A percentile compares a stretch with the other conserved stretches of the same genome.
Conservation (phyloP, 2,797 vertebrate genomes). For the Scolopax rusticola region DNA sequence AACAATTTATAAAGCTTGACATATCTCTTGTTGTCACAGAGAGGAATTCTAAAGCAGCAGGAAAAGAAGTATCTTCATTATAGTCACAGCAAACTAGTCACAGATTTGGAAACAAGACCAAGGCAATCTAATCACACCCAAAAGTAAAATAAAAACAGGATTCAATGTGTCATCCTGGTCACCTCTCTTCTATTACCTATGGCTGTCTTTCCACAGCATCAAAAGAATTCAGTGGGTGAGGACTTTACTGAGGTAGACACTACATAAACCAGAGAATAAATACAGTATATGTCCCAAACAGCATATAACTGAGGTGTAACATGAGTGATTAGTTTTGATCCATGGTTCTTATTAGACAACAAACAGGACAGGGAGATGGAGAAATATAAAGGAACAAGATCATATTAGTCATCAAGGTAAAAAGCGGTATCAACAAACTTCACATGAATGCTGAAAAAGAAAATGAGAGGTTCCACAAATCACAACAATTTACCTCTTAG, state of each 20-base stretch:
- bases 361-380: neutral
- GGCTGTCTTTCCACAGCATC: neutral
- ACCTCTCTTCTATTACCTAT: neutral
- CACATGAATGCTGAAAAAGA: neutral
- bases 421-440: neutral
- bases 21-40: slow-evolving; percentile 1
- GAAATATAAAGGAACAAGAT: neutral
- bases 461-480: neutral
- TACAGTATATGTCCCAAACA: neutral
- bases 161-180: neutral
- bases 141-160: neutral
- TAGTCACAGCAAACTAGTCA: neutral
- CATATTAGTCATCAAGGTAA: neutral
- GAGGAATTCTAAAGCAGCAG: slow-evolving; percentile 5
- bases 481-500: neutral
- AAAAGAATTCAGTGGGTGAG: neutral
- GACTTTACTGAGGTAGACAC: neutral
- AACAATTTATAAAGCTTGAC: slow-evolving; percentile 33
- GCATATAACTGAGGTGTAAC: neutral
- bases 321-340: neutral
- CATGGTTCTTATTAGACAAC: neutral
- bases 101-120: neutral
- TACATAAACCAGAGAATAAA: neutral
- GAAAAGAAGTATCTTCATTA: neutral
- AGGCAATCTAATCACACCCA: neutral